phyloP scores from a whole-genome alignment of 35 echinoderm and acorn worm genomes.

The Heliocidaris erythrogramma region DNA sequence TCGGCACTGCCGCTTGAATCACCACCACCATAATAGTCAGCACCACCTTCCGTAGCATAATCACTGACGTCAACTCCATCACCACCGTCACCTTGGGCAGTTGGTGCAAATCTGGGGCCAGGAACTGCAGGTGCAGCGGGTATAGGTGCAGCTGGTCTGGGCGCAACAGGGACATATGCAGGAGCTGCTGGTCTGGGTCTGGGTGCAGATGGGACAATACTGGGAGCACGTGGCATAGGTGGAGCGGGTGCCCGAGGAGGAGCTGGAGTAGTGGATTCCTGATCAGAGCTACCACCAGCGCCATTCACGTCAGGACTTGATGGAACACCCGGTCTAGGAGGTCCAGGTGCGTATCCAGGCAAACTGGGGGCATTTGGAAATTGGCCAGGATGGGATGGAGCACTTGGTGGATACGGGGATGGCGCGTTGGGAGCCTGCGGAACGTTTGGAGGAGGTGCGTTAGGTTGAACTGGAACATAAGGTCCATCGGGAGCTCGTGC shows the following conservation, averaged over 20 bases:
- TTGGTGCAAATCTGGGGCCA: background rate
- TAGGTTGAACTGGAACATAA: background rate
- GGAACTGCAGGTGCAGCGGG: conserved; percentile 24
- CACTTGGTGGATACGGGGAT: background rate
- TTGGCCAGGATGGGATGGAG: background rate
- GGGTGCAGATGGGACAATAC: background rate
- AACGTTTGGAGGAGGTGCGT: too few relatives aligned
- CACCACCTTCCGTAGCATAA: background rate
- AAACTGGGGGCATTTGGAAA: background rate
- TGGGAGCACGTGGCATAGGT: background rate
- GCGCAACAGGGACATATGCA: background rate
- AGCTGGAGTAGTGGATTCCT: background rate
- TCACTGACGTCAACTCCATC: background rate
- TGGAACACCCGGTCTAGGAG: background rate
- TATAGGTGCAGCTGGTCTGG: background rate
- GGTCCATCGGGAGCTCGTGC: background rate
- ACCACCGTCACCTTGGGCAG: background rate
- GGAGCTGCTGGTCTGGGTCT: background rate
- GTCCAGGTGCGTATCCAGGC: background rate
- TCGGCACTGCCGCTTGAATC: background rate
- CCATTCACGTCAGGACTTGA: background rate
- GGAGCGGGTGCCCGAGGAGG: conserved; percentile 1
- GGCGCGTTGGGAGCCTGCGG: too few relatives aligned
- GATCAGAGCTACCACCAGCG: background rate
- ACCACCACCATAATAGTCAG: background rate